Evolutionary conservation across 2,888 invertebrate genomes (phyloP).

Genomic region (Mimumesa dahlbomi): DNA sequence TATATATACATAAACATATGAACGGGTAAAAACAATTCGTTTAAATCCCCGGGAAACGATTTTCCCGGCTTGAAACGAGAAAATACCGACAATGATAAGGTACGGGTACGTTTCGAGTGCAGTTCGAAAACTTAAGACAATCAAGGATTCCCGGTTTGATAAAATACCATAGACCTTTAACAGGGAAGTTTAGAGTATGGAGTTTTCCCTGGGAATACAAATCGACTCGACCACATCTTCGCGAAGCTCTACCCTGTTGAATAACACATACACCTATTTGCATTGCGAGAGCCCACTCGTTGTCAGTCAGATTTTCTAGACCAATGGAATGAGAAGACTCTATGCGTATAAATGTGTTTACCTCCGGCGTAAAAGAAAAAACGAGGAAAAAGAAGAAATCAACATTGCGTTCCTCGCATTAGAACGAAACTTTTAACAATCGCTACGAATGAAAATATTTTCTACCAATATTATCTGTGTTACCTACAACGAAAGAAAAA

Average conservation of each 20-base stretch:
- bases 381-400: too few species aligned
- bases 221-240: constrained; percentile 48
- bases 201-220: constrained; percentile 59
- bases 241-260: constrained; percentile 49
- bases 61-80: too few species aligned
- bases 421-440: background rate
- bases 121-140: constrained; percentile 1
- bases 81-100: too few species aligned
- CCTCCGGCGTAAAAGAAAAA: too few species aligned
- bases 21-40: too few species aligned
- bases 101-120: too few species aligned
- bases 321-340: constrained; percentile 23
- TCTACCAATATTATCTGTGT: too few species aligned
- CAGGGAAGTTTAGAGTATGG: constrained; percentile 28
- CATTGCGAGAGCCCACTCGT: constrained; percentile 48
- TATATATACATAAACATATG: too few species aligned
- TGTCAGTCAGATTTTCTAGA: constrained; percentile 60
- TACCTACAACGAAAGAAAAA: too few species aligned
- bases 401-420: too few species aligned
- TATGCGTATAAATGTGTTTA: constrained; percentile 23
- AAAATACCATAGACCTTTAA: constrained; percentile 34
- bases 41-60: too few species aligned
- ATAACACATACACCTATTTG: constrained; percentile 59
- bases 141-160: constrained; percentile 46
- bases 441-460: too few species aligned